These are phyloP conservation scores for Parapsyche elsis DNA, from an alignment of 1,140 invertebrate genomes.

Conservation along the genomic window DNA sequence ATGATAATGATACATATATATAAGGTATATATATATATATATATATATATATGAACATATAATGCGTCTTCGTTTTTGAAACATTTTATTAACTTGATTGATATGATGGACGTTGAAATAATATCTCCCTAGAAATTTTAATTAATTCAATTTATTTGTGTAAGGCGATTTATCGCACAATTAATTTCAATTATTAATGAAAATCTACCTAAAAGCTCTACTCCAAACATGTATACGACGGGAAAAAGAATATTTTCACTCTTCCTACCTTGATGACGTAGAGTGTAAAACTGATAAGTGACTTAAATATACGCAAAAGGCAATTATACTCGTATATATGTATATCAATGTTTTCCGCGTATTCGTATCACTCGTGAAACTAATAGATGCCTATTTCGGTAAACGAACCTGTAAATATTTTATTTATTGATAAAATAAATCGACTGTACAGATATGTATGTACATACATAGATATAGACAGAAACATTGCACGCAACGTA, in stretches of 20 bases:
- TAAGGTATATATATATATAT: no score
- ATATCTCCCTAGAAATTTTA: not conserved
- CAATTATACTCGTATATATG: no score
- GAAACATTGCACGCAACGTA: not conserved
- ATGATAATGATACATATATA: no score
- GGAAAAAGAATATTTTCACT: not conserved
- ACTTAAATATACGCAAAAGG: not conserved
- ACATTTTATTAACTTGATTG: not conserved
- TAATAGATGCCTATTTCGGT: no score
- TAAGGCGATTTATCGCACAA: conserved; percentile 21
- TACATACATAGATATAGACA: no score
- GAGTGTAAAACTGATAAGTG: not conserved
- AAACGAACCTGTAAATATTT: no score
- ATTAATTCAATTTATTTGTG: conserved; percentile 15
- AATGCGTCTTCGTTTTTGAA: not conserved
- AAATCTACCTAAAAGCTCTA: not conserved
- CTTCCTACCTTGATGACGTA: not conserved
- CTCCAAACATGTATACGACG: no score
- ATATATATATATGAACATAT: no score
- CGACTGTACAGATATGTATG: no score
- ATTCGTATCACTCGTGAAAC: no score
- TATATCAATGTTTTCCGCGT: no score
- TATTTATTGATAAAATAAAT: no score
- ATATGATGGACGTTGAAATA: not conserved
- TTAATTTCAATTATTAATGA: conserved; percentile 11